Evolutionary conservation across 1,140 invertebrate genomes (phyloP).

Genomic region (Cylas formicarius): DNA sequence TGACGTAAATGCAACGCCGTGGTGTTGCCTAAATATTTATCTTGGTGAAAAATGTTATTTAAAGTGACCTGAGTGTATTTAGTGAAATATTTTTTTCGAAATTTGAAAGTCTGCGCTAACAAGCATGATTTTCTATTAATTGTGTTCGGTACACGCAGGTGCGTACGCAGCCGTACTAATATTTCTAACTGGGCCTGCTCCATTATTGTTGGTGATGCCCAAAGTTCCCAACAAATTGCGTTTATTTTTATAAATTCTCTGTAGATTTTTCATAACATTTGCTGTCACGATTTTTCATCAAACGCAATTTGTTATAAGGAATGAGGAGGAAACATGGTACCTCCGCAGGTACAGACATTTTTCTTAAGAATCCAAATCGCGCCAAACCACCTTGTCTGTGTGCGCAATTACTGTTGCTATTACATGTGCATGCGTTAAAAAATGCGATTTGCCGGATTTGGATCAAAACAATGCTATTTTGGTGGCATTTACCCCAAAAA

Average conservation of each 20-base stretch:
- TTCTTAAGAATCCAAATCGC: conserved; percentile 24
- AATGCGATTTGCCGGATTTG: too few relatives aligned
- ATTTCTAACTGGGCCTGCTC: conserved; percentile 78
- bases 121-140: conserved; percentile 41
- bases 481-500: too few relatives aligned
- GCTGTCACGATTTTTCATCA: conserved; percentile 3
- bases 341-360: conserved; percentile 19
- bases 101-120: conserved; percentile 32
- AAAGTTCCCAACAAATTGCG: too few relatives aligned
- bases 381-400: conserved; percentile 34
- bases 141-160: conserved; percentile 66
- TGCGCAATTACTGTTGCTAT: conserved; percentile 34
- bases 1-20: conserved; percentile 41
- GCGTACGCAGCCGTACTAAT: conserved; percentile 81
- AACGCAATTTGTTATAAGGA: not conserved
- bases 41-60: conserved; percentile 25
- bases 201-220: conserved; percentile 31
- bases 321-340: conserved; percentile 2
- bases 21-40: conserved; percentile 33
- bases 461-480: too few relatives aligned
- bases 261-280: conserved; percentile 9
- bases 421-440: conserved; percentile 36
- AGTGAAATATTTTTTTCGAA: conserved; percentile 26
- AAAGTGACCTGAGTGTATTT: conserved; percentile 26
- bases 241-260: conserved; percentile 29